Conservation (phyloP, 2,113 vertebrate species). For the Laterallus jamaicensis region DNA sequence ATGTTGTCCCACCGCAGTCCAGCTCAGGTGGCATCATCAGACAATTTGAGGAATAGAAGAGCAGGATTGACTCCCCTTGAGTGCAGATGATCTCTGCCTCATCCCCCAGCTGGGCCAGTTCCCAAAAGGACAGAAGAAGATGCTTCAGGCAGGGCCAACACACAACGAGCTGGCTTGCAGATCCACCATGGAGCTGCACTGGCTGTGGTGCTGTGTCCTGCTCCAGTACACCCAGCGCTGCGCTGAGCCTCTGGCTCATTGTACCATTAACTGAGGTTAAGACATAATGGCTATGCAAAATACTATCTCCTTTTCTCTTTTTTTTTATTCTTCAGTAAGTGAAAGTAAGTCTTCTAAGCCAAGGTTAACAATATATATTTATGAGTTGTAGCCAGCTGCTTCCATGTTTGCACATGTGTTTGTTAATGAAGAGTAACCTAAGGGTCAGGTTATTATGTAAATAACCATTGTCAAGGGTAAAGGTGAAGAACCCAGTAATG, state of each 20-base stretch:
- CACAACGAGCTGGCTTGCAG: background rate
- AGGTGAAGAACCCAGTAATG: conserved; percentile 81
- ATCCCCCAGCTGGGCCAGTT: background rate
- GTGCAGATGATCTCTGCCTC: background rate
- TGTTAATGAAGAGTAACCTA: conserved; percentile 85
- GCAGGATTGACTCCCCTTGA: background rate
- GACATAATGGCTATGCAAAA: conserved; percentile 57
- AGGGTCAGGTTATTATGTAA: conserved; percentile 86
- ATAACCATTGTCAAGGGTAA: conserved; percentile 78
- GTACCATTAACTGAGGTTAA: background rate
- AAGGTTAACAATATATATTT: conserved; percentile 76
- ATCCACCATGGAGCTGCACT: background rate
- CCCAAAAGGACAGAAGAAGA: background rate
- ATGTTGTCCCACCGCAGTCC: rapidly evolving
- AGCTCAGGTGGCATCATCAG: background rate
- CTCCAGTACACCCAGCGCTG: background rate
- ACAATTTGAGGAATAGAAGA: background rate
- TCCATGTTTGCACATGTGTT: conserved; percentile 73
- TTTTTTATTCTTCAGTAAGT: background rate
- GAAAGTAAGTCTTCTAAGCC: conserved; percentile 63
- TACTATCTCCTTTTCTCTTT: background rate
- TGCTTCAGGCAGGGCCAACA: background rate
- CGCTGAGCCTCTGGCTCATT: background rate
- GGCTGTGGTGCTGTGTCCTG: rapidly evolving
- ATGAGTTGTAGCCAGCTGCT: conserved; percentile 75